Evolutionary conservation across 1,140 invertebrate genomes (phyloP).

Genomic region (Eupristina koningsbergeri): DNA sequence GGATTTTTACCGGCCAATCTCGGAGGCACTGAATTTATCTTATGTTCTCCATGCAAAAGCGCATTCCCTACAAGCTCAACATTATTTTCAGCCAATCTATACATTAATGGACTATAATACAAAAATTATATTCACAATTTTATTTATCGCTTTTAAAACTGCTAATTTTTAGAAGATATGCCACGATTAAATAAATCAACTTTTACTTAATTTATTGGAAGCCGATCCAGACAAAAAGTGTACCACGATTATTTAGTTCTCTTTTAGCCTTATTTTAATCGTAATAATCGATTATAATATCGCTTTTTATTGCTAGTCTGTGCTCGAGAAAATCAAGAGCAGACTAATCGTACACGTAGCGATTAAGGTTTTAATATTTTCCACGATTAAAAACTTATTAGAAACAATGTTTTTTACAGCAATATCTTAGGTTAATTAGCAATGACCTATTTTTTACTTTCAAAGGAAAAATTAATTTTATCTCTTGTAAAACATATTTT

Average conservation of each 20-base stretch:
- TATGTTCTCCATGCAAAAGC: too few species aligned
- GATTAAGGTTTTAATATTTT: not conserved
- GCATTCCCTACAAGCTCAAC: too few species aligned
- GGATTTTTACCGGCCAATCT: too few species aligned
- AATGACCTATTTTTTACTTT: not conserved
- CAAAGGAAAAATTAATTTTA: not conserved
- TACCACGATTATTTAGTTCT: not conserved
- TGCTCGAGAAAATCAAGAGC: not conserved
- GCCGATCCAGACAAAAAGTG: not conserved
- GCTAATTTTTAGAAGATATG: not conserved
- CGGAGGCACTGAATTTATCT: too few species aligned
- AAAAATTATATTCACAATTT: too few species aligned
- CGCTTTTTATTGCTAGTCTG: not conserved
- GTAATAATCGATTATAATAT: slow-evolving; percentile 1
- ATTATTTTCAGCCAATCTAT: too few species aligned
- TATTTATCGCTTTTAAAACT: too few species aligned
- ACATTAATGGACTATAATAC: too few species aligned
- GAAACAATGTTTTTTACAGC: not conserved
- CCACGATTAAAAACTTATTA: not conserved
- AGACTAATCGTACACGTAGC: not conserved
- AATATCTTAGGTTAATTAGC: not conserved
- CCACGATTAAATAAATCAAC: not conserved
- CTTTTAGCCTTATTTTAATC: too few species aligned
- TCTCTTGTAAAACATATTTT: not conserved
- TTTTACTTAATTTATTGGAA: not conserved